Evolutionary conservation across 92 coral and sea anemone genomes (phyloP).

Genomic region (Phymanthus crucifer): DNA sequence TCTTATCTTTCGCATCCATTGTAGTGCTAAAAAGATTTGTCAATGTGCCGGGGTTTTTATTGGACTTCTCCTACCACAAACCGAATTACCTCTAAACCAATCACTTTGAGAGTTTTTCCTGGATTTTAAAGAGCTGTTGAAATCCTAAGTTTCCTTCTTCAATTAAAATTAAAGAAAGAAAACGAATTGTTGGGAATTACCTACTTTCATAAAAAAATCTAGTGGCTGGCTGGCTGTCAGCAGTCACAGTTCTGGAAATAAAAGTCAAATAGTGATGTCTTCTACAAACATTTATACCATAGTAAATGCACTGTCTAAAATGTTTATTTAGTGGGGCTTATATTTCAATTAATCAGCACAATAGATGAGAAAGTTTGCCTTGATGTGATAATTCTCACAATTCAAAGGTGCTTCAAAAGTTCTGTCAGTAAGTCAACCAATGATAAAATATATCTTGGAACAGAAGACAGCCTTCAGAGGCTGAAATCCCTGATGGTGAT

Average conservation of each 20-base stretch:
- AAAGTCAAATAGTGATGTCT: slow-evolving; percentile 16
- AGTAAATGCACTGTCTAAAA: slow-evolving; percentile 5
- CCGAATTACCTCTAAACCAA: neutral
- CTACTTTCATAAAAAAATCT: neutral
- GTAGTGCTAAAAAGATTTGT: slow-evolving; percentile 20
- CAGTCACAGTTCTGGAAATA: neutral
- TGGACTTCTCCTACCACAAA: slow-evolving; percentile 7
- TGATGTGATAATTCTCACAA: slow-evolving; percentile 8
- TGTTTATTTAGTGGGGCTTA: slow-evolving; percentile 14
- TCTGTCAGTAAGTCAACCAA: neutral
- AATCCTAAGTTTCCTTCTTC: neutral
- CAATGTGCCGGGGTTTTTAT: slow-evolving; percentile 17
- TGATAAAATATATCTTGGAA: neutral
- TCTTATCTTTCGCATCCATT: slow-evolving; percentile 29
- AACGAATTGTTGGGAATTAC: neutral
- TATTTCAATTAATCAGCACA: slow-evolving; percentile 7
- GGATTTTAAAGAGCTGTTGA: slow-evolving; percentile 1
- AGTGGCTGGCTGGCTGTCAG: neutral
- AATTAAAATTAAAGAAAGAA: neutral
- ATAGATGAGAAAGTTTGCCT: slow-evolving; percentile 23
- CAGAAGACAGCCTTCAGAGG: neutral
- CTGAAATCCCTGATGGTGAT: neutral
- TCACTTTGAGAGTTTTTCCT: neutral
- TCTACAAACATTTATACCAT: slow-evolving; percentile 13
- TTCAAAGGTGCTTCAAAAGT: neutral